These are phyloP conservation scores for Drosophila meridionalis DNA, from an alignment of 2,888 invertebrate species.

Conservation along the genomic window DNA sequence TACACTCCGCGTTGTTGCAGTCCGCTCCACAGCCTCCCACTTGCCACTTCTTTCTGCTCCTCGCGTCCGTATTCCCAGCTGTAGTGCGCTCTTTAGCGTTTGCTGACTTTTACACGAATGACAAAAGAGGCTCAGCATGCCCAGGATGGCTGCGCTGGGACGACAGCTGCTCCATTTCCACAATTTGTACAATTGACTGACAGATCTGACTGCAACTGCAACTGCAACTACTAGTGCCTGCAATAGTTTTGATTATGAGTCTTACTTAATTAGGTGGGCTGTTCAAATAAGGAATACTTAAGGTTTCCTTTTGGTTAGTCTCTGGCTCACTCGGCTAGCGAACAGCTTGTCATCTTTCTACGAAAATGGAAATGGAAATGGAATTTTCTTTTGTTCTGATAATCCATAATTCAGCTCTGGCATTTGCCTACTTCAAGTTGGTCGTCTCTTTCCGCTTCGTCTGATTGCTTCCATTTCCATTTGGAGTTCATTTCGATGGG, in stretches of 20 bases:
- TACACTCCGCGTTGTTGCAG: slow-evolving; percentile 39
- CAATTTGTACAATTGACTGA: slow-evolving; percentile 41
- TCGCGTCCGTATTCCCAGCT: slow-evolving; percentile 7
- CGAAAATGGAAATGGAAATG: slow-evolving; percentile 39
- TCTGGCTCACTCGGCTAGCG: slow-evolving; percentile 39
- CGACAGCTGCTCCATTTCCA: slow-evolving; percentile 62
- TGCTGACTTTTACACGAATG: slow-evolving; percentile 69
- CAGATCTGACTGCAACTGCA: not conserved
- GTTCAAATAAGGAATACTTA: slow-evolving; percentile 18
- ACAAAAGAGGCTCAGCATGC: slow-evolving; percentile 29
- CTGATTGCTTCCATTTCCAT: slow-evolving; percentile 41
- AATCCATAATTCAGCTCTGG: slow-evolving; percentile 21
- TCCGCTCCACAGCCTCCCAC: not conserved
- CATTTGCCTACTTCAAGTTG: slow-evolving; percentile 63
- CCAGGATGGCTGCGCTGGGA: slow-evolving; percentile 12
- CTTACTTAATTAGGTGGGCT: slow-evolving; percentile 48
- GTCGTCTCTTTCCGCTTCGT: slow-evolving; percentile 28
- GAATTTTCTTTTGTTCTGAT: slow-evolving; percentile 53
- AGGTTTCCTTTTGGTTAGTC: slow-evolving; percentile 15
- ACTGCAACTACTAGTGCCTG: not conserved
- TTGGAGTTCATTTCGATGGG: slow-evolving; percentile 64
- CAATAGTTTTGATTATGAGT: slow-evolving; percentile 44
- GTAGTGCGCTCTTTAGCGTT: slow-evolving; percentile 74
- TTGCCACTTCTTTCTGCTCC: not conserved
- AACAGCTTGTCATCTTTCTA: slow-evolving; percentile 68